Evolutionary conservation across 2,888 invertebrate genomes (phyloP), one percentile per base, ranked within the genome.

Genomic region (Lissocephala sabroskyi): DNA sequence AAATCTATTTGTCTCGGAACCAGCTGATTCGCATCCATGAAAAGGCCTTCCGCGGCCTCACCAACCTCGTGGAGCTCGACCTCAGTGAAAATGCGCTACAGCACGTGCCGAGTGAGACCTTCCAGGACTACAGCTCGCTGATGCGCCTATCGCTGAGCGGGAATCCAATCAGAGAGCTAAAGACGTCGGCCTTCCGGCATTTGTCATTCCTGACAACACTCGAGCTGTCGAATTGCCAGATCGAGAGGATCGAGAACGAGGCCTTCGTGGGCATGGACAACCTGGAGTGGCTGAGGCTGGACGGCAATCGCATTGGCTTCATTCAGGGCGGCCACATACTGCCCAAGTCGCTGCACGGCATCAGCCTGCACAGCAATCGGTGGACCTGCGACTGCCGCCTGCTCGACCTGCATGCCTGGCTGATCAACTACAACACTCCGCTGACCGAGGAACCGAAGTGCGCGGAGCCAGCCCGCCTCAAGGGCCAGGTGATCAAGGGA

Each of bases 351-450:
- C 86, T 95, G 64, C 90, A 92, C 68, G 94, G 93, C 49, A 88
- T 95, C 50, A 91, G 92, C 74, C 86, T 96, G 63, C 92, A 95
- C 82, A 91, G 91, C 81, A 96, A 96, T 87, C 91, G 92, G 61
- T 96, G 95, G 96, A 88, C 90, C 65, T 96, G 96, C 84, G 94
- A 95, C 84, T 96, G 96, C 83, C 89, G 90, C 65, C 86, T 95
- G 76, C 86, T 91, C 64, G 90, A 92, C 71, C 86, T 95, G 76
- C 90, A 93, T 79, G 85, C 87, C 58, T 95, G 95, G 94, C 87
- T 96, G 70, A 87, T 88, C 62, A 89, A 89, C 79, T 91, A 91
- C 79, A 91, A 91, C 77, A 90, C 92, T 64, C 92, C 94, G 6
- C 91, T 92, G 79, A 88, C 90, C 23, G 89, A 91, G 45, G 93